Evolutionary conservation across 2,797 vertebrate genomes (phyloP).

Genomic region (Cryptoprocta ferox): DNA sequence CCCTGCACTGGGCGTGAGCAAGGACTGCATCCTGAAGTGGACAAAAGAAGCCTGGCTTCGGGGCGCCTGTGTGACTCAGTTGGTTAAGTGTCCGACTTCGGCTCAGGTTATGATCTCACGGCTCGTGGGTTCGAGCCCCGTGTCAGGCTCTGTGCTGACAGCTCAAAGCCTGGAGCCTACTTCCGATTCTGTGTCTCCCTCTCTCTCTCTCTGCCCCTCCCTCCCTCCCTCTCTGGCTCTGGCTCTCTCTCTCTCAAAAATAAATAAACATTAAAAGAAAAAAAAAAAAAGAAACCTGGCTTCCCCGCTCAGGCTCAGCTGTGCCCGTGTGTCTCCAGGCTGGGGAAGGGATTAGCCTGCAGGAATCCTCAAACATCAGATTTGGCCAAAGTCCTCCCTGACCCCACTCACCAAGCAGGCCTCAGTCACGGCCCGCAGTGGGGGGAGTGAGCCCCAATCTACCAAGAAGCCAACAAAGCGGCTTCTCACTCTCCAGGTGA

Average conservation of each 20-base stretch:
- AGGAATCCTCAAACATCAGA: background rate
- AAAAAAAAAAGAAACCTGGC: background rate
- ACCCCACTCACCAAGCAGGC: background rate
- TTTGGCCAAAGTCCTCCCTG: background rate
- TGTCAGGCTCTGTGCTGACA: fast-evolving
- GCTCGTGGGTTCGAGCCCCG: too few relatives aligned
- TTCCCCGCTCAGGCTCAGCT: background rate
- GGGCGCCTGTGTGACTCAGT: too few relatives aligned
- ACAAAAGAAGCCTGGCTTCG: background rate
- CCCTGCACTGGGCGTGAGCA: background rate
- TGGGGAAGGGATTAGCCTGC: background rate
- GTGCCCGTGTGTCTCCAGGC: background rate
- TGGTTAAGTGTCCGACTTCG: too few relatives aligned
- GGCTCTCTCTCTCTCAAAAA: too few relatives aligned
- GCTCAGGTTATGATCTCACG: too few relatives aligned
- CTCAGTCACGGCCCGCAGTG: background rate
- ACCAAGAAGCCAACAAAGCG: background rate
- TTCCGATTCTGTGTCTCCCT: too few relatives aligned
- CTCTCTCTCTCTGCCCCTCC: too few relatives aligned
- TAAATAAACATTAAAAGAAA: background rate
- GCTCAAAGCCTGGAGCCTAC: too few relatives aligned
- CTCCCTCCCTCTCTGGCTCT: too few relatives aligned
- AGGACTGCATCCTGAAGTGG: background rate
- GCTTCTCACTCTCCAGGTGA: background rate
- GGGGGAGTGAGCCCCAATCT: background rate